Conservation (phyloP, 2,113 vertebrate genomes). For the Meles meles region DNA sequence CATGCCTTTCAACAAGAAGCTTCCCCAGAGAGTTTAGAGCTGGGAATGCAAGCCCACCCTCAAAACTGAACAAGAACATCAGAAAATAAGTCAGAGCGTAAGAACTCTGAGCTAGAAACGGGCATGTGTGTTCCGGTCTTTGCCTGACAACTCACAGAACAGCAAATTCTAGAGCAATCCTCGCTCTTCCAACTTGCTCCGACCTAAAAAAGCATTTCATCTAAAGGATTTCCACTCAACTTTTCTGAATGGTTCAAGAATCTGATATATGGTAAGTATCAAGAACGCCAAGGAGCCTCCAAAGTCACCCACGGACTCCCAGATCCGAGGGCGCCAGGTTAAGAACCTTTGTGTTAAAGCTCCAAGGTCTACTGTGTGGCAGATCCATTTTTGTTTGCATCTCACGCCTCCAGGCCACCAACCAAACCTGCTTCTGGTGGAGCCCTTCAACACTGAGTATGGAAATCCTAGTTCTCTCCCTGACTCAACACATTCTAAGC, state of each 20-base stretch:
- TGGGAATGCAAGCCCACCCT: not conserved
- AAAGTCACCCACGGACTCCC: not conserved
- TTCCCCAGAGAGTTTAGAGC: not conserved
- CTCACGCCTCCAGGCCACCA: not conserved
- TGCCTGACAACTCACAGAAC: not conserved
- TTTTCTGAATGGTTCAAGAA: not conserved
- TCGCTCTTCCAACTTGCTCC: not conserved
- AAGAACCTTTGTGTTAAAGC: not conserved
- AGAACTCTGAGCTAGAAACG: not conserved
- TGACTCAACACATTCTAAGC: constrained; percentile 28
- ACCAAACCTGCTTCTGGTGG: not conserved
- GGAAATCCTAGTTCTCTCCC: not conserved
- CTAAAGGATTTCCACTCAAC: not conserved
- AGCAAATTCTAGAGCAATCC: not conserved
- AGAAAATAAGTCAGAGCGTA: not conserved
- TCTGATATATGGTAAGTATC: not conserved
- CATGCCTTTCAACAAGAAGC: not conserved
- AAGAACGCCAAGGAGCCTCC: not conserved
- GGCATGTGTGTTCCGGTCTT: not conserved
- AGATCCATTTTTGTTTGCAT: not conserved
- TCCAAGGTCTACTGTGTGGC: not conserved
- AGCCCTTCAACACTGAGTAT: not conserved
- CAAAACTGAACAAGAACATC: not conserved
- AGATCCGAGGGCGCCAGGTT: not conserved
- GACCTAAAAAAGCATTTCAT: not conserved